Evolutionary conservation across 2,797 vertebrate genomes (phyloP).

Genomic region (Clarias fuscus): DNA sequence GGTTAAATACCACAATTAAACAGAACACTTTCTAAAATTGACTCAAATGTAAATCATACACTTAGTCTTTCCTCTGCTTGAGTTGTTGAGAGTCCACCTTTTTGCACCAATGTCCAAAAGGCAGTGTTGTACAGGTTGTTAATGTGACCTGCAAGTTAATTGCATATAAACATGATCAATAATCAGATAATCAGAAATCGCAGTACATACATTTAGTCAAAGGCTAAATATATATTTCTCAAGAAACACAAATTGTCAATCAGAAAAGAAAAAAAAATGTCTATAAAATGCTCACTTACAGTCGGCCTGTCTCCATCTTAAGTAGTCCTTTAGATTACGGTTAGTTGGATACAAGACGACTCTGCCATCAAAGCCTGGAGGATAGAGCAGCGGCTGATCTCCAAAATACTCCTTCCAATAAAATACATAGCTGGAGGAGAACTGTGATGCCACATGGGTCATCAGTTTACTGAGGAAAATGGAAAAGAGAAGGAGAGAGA

Average conservation of each 20-base stretch:
- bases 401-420: conserved; percentile 94
- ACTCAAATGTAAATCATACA: conserved; percentile 69
- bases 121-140: conserved; percentile 97
- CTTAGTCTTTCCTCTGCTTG: conserved; percentile 87
- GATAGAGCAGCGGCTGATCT: conserved; percentile 87
- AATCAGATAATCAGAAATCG: neutral
- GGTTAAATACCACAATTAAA: neutral
- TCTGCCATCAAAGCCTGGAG: conserved; percentile 93
- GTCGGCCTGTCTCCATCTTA: conserved; percentile 97
- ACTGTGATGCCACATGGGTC: conserved; percentile 95
- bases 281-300: conserved; percentile 77
- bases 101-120: conserved; percentile 93
- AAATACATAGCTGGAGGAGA: conserved; percentile 95
- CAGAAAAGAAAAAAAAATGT: neutral
- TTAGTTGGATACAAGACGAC: conserved; percentile 93
- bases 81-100: conserved; percentile 82
- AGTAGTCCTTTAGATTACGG: conserved; percentile 91
- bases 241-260: neutral
- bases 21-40: neutral
- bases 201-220: neutral
- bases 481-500: neutral
- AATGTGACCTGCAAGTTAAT: conserved; percentile 82
- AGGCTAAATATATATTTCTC: no score
- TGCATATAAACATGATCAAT: neutral
- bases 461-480: conserved; percentile 87